phyloP scores from a whole-genome alignment of 2,113 vertebrate species.

The Sorex fumeus region DNA sequence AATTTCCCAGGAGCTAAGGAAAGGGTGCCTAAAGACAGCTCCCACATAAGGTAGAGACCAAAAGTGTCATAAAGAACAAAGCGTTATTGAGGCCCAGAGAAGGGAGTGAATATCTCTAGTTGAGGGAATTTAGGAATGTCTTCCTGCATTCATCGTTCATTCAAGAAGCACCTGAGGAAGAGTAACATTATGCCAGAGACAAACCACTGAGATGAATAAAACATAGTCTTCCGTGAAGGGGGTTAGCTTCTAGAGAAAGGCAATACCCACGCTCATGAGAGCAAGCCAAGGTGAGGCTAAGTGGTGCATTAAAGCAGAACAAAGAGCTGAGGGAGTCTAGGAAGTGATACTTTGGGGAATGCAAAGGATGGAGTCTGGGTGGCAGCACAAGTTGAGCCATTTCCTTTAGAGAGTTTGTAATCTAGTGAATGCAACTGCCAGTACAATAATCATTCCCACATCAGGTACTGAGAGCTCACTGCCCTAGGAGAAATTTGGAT shows the following conservation, averaged over 20 bases:
- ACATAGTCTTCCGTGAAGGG: background rate
- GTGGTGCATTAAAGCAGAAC: background rate
- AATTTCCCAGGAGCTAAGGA: slow-evolving; percentile 20
- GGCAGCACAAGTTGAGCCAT: background rate
- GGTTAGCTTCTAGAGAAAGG: background rate
- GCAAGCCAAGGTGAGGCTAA: background rate
- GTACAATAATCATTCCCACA: background rate
- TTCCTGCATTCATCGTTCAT: background rate
- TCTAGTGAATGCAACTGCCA: background rate
- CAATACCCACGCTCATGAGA: background rate
- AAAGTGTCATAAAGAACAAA: background rate
- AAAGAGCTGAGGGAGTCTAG: background rate
- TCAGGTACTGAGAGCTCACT: background rate
- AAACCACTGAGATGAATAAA: background rate
- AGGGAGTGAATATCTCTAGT: background rate
- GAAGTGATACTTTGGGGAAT: background rate
- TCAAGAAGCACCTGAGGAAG: background rate
- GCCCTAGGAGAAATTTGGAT: background rate
- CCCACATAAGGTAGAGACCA: background rate
- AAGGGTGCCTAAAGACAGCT: background rate
- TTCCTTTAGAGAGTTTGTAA: background rate
- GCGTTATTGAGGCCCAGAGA: background rate
- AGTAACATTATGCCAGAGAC: background rate
- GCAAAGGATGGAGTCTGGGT: background rate
- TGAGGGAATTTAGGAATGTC: slow-evolving; percentile 17